phyloP scores from a whole-genome alignment of 1,140 invertebrate genomes.

The Cyphomyrmex costatus region DNA sequence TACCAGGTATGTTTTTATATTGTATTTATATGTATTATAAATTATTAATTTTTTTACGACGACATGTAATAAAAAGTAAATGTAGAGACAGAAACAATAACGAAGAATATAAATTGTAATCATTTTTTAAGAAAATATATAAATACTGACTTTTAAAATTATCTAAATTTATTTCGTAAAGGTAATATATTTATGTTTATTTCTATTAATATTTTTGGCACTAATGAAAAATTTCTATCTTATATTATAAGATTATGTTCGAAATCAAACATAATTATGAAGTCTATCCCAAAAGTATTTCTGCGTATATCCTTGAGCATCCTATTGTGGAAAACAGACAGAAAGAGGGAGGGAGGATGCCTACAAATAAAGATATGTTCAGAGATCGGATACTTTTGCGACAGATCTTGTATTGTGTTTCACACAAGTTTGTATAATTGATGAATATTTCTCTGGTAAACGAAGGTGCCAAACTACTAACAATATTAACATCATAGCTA shows the following conservation, averaged over 20 bases:
- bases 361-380: no score
- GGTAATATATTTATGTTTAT: conserved; percentile 24
- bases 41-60: conserved; percentile 44
- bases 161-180: conserved; percentile 24
- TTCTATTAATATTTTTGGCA: conserved; percentile 1
- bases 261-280: conserved; percentile 23
- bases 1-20: conserved; percentile 91
- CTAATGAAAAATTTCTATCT: conserved; percentile 33
- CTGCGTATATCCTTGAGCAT: no score
- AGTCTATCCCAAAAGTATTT: no score
- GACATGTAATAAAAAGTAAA: conserved; percentile 14
- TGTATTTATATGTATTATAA: conserved; percentile 56
- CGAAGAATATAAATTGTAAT: conserved; percentile 32
- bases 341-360: no score
- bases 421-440: conserved; percentile 31
- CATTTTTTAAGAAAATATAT: conserved; percentile 28
- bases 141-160: conserved; percentile 16
- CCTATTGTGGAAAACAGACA: no score
- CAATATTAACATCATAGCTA: conserved; percentile 34
- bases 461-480: conserved; percentile 44
- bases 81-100: background rate
- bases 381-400: no score
- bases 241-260: background rate
- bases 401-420: background rate
- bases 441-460: conserved; percentile 32